Base-by-base conservation (phyloP, 2,113 vertebrate species). In the Hyla sarda region DNA sequence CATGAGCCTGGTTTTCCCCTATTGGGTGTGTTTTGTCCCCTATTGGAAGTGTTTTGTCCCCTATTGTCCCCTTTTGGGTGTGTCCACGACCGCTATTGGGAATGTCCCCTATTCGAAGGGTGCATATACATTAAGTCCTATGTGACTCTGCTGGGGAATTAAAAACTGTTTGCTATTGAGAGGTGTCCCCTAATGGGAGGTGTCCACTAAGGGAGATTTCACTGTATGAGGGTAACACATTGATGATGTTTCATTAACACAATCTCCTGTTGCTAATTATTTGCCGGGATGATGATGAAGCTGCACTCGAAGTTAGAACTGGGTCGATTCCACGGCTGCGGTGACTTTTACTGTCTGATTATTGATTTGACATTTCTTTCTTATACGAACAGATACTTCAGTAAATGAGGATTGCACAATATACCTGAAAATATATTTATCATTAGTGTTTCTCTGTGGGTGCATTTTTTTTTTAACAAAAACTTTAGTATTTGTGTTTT, bases 221-320 rank as follows among this genome's bases (percentile, higher is more conserved):
- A n/a, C n/a, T n/a, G n/a, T n/a, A 79, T 78, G 52, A 34, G 2
- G 52, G 76, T 58, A 25, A 58, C 25, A 58, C 32, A 32, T 14
- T 79, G 50, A 45, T 80, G 14, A 80, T 80, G 34, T 80, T 45
- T 80, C 60, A 80, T 80, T 80, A 80, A 25, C 54, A 58, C 52
- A 50, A 34, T 34, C 75, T 79, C 13, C 1, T 41, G 21, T 79
- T 58, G 34, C 54, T 80, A 80, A 80, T 80, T 60, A 62, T 32
- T 60, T 45, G 21, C 21, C 54, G 5, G 32, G 30, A 41, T 41
- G 13, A 62, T 41, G 13, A 5, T 80, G 13, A 41, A 21, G 34
- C 16, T 28, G 23, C 32, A 80, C 32, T 76, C 48, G 16, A 50
- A 41, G 41, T 16, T 48, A 25, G 17, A 47, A 50, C 14, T 56